These are phyloP conservation scores for Pyrgilauda ruficollis DNA, from an alignment of 2,113 vertebrate species.

Conservation along the genomic window DNA sequence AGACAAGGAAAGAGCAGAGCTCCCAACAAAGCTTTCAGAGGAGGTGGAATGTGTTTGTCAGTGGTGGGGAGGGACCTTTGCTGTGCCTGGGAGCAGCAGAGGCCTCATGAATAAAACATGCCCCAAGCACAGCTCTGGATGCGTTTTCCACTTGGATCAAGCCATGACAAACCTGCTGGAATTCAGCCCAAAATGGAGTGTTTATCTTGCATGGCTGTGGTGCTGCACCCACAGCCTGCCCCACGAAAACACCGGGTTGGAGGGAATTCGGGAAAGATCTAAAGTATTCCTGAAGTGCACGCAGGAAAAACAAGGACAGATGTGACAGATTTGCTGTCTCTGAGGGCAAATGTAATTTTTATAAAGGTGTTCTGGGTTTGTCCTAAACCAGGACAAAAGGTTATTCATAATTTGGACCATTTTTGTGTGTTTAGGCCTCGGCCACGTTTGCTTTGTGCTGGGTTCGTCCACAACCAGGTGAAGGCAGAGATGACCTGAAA, in stretches of 20 bases:
- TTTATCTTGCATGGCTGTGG: neutral
- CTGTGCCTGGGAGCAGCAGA: neutral
- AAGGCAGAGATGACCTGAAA: neutral
- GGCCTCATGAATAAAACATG: constrained; percentile 31
- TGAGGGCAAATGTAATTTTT: neutral
- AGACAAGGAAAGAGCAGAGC: neutral
- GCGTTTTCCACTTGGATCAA: neutral
- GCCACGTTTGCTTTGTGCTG: too few species aligned
- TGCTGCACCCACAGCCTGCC: neutral
- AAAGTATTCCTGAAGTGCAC: neutral
- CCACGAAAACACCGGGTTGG: neutral
- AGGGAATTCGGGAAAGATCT: neutral
- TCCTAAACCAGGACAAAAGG: neutral
- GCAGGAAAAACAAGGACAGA: neutral
- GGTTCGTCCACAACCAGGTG: accelerated
- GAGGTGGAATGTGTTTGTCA: constrained; percentile 3
- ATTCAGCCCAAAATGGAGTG: neutral
- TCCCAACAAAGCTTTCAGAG: neutral
- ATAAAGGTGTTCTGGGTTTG: neutral
- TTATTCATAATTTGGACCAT: neutral
- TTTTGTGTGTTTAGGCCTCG: neutral
- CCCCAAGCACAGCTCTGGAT: neutral
- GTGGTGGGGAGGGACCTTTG: neutral
- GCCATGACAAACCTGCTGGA: neutral
- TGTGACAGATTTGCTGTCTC: neutral